phyloP scores from a whole-genome alignment of 2,888 invertebrate genomes.

The Polydrusus tereticollis region DNA sequence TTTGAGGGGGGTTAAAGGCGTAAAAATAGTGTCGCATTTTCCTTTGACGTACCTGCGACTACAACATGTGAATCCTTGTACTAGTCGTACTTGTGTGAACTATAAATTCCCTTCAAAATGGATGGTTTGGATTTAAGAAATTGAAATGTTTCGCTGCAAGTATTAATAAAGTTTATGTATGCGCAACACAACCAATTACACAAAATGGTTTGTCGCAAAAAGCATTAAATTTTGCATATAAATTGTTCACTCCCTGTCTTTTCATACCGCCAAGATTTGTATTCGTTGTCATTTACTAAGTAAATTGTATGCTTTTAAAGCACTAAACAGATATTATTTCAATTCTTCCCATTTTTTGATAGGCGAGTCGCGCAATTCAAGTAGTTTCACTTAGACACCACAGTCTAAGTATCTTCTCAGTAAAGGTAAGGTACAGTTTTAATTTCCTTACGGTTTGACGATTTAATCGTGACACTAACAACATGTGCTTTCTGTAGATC shows the following conservation, averaged over 20 bases:
- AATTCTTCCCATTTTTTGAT: conserved; percentile 25
- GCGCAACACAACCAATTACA: conserved; percentile 27
- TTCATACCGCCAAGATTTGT: conserved; percentile 36
- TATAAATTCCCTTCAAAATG: neutral
- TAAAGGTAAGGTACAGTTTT: conserved; percentile 12
- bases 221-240: conserved; percentile 26
- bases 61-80: neutral
- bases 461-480: neutral
- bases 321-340: conserved; percentile 19
- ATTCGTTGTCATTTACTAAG: conserved; percentile 29
- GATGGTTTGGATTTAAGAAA: neutral
- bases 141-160: neutral
- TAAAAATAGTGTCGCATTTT: no score
- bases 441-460: conserved; percentile 16
- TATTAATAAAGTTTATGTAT: conserved; percentile 1
- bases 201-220: conserved; percentile 18
- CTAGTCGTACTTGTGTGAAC: neutral
- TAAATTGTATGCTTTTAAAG: conserved; percentile 26
- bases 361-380: conserved; percentile 11
- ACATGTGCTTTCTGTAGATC: neutral
- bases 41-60: no score
- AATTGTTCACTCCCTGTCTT: conserved; percentile 28
- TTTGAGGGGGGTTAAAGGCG: no score
- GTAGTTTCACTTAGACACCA: conserved; percentile 5
- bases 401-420: conserved; percentile 1